Evolutionary conservation across 64 coral and sea anemone genomes (phyloP).

Genomic region (Orbicella faveolata): DNA sequence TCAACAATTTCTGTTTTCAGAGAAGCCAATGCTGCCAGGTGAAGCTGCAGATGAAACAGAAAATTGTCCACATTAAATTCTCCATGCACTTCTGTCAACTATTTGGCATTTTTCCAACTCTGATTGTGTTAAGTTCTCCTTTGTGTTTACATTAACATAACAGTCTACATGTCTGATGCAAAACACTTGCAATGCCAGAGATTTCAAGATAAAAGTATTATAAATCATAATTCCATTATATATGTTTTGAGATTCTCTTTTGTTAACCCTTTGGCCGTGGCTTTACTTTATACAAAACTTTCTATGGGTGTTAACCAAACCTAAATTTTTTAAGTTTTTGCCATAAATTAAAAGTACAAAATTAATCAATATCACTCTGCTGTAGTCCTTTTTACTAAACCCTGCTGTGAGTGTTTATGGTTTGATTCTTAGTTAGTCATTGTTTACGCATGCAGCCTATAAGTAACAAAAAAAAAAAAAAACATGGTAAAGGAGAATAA

Average conservation of each 20-base stretch:
- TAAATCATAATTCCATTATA: no score
- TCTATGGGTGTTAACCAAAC: neutral
- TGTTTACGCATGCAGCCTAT: no score
- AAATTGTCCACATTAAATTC: constrained; percentile 5
- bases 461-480: no score
- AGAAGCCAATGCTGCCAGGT: constrained; percentile 87
- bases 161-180: neutral
- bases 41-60: constrained; percentile 43
- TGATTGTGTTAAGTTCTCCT: neutral
- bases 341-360: neutral
- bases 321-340: neutral
- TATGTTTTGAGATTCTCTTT: no score
- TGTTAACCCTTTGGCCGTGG: no score
- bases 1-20: constrained; percentile 97
- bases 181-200: constrained; percentile 5
- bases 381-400: neutral
- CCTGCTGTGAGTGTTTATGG: neutral
- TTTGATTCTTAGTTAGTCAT: neutral
- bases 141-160: neutral
- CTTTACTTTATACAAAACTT: no score
- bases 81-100: neutral
- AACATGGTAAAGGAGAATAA: no score
- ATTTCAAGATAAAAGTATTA: no score
- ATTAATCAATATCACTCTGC: neutral
- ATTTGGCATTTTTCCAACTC: neutral